phyloP scores from a whole-genome alignment of 2,888 invertebrate genomes.

The Lepas anatifera region DNA sequence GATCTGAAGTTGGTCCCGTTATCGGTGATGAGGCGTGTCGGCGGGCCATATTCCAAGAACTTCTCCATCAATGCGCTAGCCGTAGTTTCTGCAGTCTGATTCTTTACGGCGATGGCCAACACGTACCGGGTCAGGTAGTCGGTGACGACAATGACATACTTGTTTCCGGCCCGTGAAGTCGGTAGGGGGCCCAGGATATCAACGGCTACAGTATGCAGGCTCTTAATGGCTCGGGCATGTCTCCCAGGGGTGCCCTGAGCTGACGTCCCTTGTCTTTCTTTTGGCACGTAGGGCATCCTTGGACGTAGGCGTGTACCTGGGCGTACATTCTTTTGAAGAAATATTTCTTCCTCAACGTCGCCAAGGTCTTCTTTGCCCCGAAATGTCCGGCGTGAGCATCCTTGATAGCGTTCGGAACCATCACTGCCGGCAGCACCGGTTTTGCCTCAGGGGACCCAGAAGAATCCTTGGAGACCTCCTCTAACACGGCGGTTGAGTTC shows the following conservation, averaged over 20 bases:
- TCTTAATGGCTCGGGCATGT: not conserved
- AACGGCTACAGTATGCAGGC: not conserved
- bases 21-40: not conserved
- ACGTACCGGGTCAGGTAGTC: not conserved
- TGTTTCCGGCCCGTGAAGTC: not conserved
- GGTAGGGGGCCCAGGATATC: not conserved
- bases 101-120: not conserved
- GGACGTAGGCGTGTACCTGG: no score
- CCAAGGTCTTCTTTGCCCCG: not conserved
- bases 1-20: not conserved
- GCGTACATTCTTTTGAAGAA: no score
- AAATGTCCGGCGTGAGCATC: not conserved
- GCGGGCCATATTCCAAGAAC: no score
- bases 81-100: not conserved
- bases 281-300: not conserved
- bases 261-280: not conserved
- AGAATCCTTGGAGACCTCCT: not conserved
- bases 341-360: no score
- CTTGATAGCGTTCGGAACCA: not conserved
- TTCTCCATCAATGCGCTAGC: not conserved
- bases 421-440: not conserved
- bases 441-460: not conserved
- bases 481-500: not conserved
- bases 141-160: not conserved
- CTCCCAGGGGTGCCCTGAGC: not conserved